Percentiles rank a stretch among this genome's conserved stretches.
Conservation (phyloP, 2,113 vertebrate genomes). For the Gallinago paraguaiae region DNA sequence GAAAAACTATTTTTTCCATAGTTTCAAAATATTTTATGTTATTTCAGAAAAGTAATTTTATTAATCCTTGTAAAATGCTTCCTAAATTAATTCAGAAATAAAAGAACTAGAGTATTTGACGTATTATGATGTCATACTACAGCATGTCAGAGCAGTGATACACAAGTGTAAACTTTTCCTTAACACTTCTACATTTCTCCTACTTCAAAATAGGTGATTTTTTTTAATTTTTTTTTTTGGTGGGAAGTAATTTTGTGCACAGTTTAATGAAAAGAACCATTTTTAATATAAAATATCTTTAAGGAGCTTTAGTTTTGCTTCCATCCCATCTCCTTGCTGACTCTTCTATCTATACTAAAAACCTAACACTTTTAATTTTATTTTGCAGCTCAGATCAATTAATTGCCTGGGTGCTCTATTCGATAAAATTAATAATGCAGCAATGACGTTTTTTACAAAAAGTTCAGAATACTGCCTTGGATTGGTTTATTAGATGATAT, state of each 20-base stretch:
- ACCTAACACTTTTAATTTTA: neutral
- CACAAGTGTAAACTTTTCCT: neutral
- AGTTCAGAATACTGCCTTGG: neutral
- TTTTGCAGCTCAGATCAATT: neutral
- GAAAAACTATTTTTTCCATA: neutral
- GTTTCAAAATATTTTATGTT: neutral
- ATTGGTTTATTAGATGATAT: neutral
- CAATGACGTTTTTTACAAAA: neutral
- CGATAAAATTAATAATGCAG: slow-evolving; percentile 20
- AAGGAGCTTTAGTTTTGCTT: neutral
- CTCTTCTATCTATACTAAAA: neutral
- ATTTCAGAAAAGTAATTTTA: neutral
- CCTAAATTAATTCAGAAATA: neutral
- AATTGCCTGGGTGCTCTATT: neutral
- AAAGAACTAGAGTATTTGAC: neutral
- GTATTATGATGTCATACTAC: neutral
- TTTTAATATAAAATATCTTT: neutral
- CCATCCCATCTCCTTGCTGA: neutral
- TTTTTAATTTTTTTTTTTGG: neutral
- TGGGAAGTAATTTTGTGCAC: neutral
- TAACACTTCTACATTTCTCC: neutral
- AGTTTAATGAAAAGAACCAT: neutral
- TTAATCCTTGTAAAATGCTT: neutral
- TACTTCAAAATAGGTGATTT: neutral
- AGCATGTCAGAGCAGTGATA: neutral